These are phyloP conservation scores for Caenorhabditis plicata DNA, from an alignment of 2,888 invertebrate genomes.

Conservation along the genomic window DNA sequence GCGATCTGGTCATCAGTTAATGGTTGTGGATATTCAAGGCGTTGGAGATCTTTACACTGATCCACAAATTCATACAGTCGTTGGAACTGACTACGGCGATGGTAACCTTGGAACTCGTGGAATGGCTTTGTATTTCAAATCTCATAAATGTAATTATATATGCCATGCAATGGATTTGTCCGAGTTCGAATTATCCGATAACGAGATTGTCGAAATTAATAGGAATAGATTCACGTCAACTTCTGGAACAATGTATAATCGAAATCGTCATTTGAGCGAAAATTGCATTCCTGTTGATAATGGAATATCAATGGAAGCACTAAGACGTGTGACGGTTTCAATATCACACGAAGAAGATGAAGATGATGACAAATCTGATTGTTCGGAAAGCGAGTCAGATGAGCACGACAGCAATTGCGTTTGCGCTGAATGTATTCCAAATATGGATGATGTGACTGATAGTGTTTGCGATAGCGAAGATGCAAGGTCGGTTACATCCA, in stretches of 20 bases:
- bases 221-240: slow-evolving; percentile 27
- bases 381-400: not conserved
- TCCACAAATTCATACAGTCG: slow-evolving; percentile 71
- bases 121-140: slow-evolving; percentile 72
- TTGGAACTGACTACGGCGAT: slow-evolving; percentile 70
- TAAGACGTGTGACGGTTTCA: slow-evolving; percentile 35
- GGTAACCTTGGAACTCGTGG: slow-evolving; percentile 71
- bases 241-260: slow-evolving; percentile 5
- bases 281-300: slow-evolving; percentile 1
- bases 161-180: slow-evolving; percentile 69
- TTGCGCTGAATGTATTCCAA: slow-evolving; percentile 27
- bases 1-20: slow-evolving; percentile 71
- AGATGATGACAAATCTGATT: not conserved
- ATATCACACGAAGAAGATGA: slow-evolving; percentile 3
- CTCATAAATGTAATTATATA: slow-evolving; percentile 71
- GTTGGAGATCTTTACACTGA: slow-evolving; percentile 72
- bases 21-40: slow-evolving; percentile 72
- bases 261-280: not conserved
- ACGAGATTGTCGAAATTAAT: slow-evolving; percentile 7
- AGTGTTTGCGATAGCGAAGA: slow-evolving; percentile 9
- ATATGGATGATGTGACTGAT: slow-evolving; percentile 1
- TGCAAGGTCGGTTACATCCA: not conserved
- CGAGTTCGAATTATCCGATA: slow-evolving; percentile 69
- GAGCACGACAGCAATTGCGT: slow-evolving; percentile 37
- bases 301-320: slow-evolving; percentile 30